Conservation (phyloP, 2,888 invertebrate genomes). For the Seira ritae region DNA sequence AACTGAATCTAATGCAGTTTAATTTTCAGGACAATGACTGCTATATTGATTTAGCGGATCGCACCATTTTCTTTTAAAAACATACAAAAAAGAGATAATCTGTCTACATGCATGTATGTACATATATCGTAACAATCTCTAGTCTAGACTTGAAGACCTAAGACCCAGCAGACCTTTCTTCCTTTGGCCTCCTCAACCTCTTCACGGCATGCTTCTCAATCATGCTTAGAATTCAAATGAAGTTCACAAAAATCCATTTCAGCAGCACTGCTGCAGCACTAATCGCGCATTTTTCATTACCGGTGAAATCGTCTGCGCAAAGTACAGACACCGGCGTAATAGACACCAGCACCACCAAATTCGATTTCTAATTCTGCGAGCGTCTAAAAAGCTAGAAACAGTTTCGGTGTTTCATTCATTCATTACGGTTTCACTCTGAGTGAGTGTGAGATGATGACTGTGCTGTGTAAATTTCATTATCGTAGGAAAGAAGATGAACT, state of each 20-base stretch:
- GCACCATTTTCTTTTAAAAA: too few species aligned
- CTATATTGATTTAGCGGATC: too few species aligned
- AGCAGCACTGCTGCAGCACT: neutral
- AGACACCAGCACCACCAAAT: neutral
- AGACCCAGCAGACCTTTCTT: too few species aligned
- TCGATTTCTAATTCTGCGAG: constrained; percentile 2
- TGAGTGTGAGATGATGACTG: neutral
- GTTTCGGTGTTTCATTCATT: constrained; percentile 14
- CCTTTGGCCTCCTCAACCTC: neutral
- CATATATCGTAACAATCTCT: too few species aligned
- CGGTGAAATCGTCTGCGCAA: neutral
- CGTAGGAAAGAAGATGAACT: too few species aligned
- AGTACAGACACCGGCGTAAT: neutral
- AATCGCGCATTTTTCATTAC: constrained; percentile 1
- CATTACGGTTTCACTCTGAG: neutral
- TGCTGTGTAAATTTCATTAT: neutral
- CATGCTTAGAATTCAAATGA: neutral
- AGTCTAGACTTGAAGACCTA: too few species aligned
- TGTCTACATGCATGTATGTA: too few species aligned
- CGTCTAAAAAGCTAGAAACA: neutral
- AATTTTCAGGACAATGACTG: too few species aligned
- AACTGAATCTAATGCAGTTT: too few species aligned
- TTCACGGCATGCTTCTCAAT: neutral
- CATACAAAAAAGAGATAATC: too few species aligned
- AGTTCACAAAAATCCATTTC: neutral